Percentiles rank a stretch among this genome's conserved stretches.
Conservation (phyloP, 2,797 vertebrate species). For the Loriculus beryllinus region DNA sequence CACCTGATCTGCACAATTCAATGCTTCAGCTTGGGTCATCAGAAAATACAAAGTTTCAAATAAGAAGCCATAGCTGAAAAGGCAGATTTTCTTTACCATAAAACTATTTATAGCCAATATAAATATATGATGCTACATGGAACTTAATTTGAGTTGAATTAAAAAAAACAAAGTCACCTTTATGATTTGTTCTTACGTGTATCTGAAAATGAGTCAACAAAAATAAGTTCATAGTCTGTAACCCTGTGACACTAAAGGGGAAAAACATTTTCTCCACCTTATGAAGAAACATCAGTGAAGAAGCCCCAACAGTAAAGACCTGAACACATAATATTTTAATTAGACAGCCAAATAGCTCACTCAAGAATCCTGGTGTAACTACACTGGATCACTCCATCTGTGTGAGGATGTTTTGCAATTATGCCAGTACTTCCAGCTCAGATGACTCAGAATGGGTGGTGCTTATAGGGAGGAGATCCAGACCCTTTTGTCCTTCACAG, state of each 20-base stretch:
- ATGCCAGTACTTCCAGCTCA: neutral
- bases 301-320: neutral
- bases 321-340: neutral
- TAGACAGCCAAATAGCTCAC: neutral
- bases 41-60: neutral
- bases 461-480: neutral
- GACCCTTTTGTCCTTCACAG: neutral
- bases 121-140: neutral
- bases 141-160: neutral
- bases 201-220: neutral
- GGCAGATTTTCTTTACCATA: neutral
- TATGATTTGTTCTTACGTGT: neutral
- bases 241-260: neutral
- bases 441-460: conserved; percentile 52
- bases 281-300: neutral
- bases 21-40: neutral
- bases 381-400: neutral
- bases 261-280: neutral
- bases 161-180: neutral
- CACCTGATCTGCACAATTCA: neutral
- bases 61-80: neutral
- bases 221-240: neutral
- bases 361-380: neutral
- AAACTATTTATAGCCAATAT: neutral
- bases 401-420: conserved; percentile 7